Percentiles rank a stretch among this genome's conserved stretches.
Conservation (phyloP, 2,797 vertebrate species). For the Selene dorsalis region DNA sequence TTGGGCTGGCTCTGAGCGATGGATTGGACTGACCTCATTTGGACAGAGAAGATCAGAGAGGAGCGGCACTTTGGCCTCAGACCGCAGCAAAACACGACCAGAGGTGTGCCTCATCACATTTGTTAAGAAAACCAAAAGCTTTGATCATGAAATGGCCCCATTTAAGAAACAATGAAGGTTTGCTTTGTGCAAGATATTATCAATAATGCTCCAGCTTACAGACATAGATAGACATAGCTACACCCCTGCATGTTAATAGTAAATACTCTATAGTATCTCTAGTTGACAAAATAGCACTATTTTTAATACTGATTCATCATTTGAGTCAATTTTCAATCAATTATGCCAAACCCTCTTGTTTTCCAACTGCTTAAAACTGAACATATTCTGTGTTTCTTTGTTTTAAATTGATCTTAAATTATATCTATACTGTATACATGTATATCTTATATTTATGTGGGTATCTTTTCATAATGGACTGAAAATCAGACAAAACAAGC, state of each 20-base stretch:
- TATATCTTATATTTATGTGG: too few relatives aligned
- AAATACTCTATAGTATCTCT: neutral
- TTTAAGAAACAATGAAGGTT: neutral
- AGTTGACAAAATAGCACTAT: neutral
- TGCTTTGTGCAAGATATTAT: neutral
- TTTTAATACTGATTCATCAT: neutral
- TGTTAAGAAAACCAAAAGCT: neutral
- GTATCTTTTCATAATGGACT: neutral
- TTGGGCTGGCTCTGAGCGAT: slow-evolving; percentile 52
- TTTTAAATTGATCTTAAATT: neutral
- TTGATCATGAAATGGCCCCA: neutral
- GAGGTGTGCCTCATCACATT: slow-evolving; percentile 16
- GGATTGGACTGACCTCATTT: slow-evolving; percentile 53
- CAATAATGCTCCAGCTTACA: neutral
- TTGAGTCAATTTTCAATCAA: neutral
- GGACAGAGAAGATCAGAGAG: slow-evolving; percentile 15
- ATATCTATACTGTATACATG: too few relatives aligned
- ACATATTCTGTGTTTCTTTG: neutral
- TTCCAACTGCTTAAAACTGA: neutral
- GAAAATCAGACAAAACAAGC: neutral
- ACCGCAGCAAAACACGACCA: neutral
- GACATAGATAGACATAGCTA: neutral
- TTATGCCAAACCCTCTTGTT: neutral
- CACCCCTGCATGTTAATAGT: neutral
- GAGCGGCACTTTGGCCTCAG: too few relatives aligned